A percentile compares a stretch with the other conserved stretches of the same genome.
phyloP scores from a whole-genome alignment of 2,113 vertebrate genomes.

The Nycticebus coucang region DNA sequence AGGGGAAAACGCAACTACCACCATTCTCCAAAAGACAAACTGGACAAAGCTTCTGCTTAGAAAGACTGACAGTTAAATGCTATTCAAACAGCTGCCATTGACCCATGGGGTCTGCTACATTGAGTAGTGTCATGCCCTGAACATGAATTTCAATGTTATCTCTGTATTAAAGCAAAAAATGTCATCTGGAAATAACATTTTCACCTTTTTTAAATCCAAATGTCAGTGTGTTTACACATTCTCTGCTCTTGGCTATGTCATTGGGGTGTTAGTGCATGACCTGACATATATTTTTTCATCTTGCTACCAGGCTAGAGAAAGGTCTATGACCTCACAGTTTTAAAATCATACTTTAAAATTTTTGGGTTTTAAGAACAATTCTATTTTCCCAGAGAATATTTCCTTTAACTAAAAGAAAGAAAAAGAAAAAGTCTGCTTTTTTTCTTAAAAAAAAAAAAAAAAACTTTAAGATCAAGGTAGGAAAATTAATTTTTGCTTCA shows the following conservation, averaged over 20 bases:
- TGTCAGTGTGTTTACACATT: neutral
- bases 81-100: neutral
- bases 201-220: neutral
- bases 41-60: neutral
- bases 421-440: neutral
- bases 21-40: neutral
- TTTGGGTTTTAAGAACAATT: neutral
- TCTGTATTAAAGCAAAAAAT: constrained; percentile 9
- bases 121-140: neutral
- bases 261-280: neutral
- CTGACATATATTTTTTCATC: neutral
- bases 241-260: neutral
- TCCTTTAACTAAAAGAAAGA: neutral
- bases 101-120: neutral
- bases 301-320: neutral
- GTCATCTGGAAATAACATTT: constrained; percentile 27
- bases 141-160: neutral
- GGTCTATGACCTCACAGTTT: neutral
- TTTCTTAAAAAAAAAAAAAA: neutral
- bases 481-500: neutral
- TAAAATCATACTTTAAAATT: neutral
- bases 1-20: neutral
- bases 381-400: neutral
- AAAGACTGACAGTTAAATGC: neutral
- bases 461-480: neutral